Evolutionary conservation across 2,888 invertebrate genomes (phyloP), one percentile per base, ranked within the genome.

Genomic region (Idaea biselata): DNA sequence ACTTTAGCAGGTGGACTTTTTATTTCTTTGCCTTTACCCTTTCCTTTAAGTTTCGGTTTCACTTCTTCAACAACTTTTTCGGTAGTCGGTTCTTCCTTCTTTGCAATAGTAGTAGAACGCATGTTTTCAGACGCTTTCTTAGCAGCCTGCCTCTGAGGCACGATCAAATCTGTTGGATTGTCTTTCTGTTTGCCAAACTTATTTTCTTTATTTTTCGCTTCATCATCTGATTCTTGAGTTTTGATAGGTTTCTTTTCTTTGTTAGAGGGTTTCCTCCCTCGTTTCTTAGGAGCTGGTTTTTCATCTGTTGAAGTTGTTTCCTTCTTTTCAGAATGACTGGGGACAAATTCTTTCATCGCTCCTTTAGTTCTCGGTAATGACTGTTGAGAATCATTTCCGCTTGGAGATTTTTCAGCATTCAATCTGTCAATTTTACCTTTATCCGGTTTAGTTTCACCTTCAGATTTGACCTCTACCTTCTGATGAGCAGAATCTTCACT

Each of bases 101-200:
- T 91, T 14, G 87, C 85, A 6, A 87, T 89, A 71, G 94, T 95
- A 58, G 94, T 95, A 18, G 94, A 95, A 66, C 94, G 95, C 94
- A 97, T 95, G 79, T 96, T 97, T 85, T 97, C 97, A 0, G 97
- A 96, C 0, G 97, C 97, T 81, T 97, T 97, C 83, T 97, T 97
- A 31, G 97, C 97, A 32, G 97, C 97, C 87, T 97, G 97, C 61
- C 97, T 93, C 81, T 97, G 97, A 1, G 97, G 97, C 56, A 97
- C 97, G 70, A 97, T 97, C 60, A 97, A 92, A 86, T 97, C 96
- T 1, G 96, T 95, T n/a, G 96, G 95, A 74, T 94, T 90, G 64
- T 94, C 93, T 73, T 93, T 94, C 74, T 88, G 87, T 72, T 92
- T 93, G 0, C 86, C 79, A 25, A 82, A 78, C 75, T 93, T 93